Evolutionary conservation across 1,140 invertebrate species (phyloP), one percentile per base, ranked within the genome.

Genomic region (Steinernema feltiae): DNA sequence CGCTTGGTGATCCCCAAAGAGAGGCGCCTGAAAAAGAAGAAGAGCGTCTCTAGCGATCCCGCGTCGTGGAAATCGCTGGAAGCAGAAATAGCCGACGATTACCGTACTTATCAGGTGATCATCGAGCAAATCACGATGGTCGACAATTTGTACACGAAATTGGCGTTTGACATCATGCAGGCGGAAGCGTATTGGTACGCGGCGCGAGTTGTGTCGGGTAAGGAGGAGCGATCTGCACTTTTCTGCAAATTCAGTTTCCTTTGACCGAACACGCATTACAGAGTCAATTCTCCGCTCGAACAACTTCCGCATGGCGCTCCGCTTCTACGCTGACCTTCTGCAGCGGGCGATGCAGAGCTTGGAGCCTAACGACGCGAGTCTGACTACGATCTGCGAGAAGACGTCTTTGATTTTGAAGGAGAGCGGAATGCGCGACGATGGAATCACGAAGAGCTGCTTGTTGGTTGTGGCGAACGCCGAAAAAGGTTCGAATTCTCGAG

Each of bases 181-280:
- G 77, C 77, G 1, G 77, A 78, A 73, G 30, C 41, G 18, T 78
- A 72, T 73, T 78, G 77, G 77, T 78, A 78, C 69, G 77, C 46
- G 3, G 77, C 77, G 1, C 32, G 74, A 41, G 48, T 78, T 1
- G 53, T 29, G n/a, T 30, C 78, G 27, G 77, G 76, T 78, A 17
- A 15, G 53, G 1, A 7, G 27, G 30, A 0, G 17, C 1, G 18
- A 29, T 15, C 18, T 21, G 12, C 35, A 41, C 15, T 21, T 72
- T 46, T 70, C 0, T 32, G 29, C n/a, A 32, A 0, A 0, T 21
- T 1, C 12, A 32, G 17, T 29, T 46, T 48, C 15, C n/a, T 32
- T 71, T 71, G 30, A 70, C 1, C 32, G 74, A 15, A 7, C n/a
- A 3, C 72, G 7, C 24, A 72, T 73, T 74, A n/a, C 30, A 75